Conservation (phyloP, 1,140 invertebrate species). For the Portunus trituberculatus region DNA sequence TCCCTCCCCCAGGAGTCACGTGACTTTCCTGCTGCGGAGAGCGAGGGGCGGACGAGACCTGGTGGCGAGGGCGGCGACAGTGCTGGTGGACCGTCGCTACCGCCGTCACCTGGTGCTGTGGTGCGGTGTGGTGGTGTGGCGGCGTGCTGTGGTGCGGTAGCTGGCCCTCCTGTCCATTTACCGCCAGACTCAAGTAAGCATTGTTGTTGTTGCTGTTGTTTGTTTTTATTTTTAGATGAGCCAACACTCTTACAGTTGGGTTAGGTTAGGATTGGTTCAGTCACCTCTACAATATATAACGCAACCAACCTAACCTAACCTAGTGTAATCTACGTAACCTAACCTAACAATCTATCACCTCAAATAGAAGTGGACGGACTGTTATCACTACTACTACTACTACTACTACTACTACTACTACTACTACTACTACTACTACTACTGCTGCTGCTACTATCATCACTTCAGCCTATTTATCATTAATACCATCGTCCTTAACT, state of each 20-base stretch:
- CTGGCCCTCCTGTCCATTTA: neutral
- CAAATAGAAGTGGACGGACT: neutral
- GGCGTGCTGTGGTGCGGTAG: neutral
- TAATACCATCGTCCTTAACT: neutral
- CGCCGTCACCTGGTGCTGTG: neutral
- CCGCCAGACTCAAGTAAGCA: too few relatives aligned
- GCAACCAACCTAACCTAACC: too few relatives aligned
- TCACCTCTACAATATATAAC: too few relatives aligned
- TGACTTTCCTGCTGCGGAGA: neutral
- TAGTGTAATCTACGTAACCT: too few relatives aligned
- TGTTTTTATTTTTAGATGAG: neutral
- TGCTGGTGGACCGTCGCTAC: neutral
- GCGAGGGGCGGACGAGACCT: neutral
- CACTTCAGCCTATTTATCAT: neutral
- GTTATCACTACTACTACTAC: neutral
- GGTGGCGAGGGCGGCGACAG: neutral
- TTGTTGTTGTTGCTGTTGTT: neutral
- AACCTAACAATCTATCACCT: too few relatives aligned
- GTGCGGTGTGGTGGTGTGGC: neutral
- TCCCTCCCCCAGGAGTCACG: neutral
- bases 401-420: neutral
- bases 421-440: neutral
- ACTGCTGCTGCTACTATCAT: neutral
- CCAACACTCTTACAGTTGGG: too few relatives aligned
- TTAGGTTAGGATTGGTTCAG: too few relatives aligned